A percentile compares a stretch with the other conserved stretches of the same genome.
Conservation (phyloP, 1,140 invertebrate species). For the Lasaia peninsularis region DNA sequence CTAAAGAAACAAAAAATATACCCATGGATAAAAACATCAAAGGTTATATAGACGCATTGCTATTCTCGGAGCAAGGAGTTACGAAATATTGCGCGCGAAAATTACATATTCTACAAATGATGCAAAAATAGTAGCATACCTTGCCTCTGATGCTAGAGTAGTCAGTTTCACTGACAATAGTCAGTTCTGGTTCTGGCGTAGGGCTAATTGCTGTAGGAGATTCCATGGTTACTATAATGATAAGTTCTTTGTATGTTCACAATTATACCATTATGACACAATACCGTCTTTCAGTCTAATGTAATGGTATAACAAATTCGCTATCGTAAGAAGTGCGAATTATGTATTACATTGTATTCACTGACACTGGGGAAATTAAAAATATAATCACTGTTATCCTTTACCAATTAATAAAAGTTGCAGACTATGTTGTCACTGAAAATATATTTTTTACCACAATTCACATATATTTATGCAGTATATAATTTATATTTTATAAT, state of each 20-base stretch:
- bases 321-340: not conserved
- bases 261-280: conserved; percentile 60
- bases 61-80: not conserved
- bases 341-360: conserved; percentile 6
- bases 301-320: not conserved
- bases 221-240: conserved; percentile 29
- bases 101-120: conserved; percentile 28
- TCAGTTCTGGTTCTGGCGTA: conserved; percentile 39
- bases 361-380: not conserved
- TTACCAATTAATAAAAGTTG: not conserved
- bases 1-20: no score
- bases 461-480: not conserved
- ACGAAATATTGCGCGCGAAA: conserved; percentile 27
- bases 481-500: not conserved
- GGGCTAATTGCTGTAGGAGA: conserved; percentile 45
- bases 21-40: no score
- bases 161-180: conserved; percentile 53
- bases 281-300: not conserved
- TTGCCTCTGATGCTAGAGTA: conserved; percentile 76
- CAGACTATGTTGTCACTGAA: not conserved
- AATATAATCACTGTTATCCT: not conserved
- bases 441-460: not conserved
- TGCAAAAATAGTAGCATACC: conserved; percentile 29
- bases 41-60: no score
- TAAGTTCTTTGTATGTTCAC: conserved; percentile 8